Conservation (phyloP, 2,888 invertebrate genomes). For the Drosophila sordidapex region DNA sequence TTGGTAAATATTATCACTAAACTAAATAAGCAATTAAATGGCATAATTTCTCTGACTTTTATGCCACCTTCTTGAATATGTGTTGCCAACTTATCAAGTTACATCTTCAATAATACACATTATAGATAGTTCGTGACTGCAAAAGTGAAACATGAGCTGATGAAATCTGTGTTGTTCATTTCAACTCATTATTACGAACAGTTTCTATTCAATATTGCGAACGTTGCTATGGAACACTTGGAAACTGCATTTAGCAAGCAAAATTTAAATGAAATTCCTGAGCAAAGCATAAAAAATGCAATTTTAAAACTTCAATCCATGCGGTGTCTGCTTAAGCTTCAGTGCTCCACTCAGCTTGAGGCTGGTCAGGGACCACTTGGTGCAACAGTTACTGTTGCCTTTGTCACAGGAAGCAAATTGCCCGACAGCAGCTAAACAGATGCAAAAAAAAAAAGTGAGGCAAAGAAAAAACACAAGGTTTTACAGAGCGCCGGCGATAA, state of each 20-base stretch:
- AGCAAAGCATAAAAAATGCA: constrained; percentile 33
- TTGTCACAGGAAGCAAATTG: constrained; percentile 37
- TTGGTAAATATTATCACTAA: not conserved
- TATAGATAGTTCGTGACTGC: not conserved
- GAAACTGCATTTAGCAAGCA: not conserved
- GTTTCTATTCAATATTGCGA: not conserved
- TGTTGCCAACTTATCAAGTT: not conserved
- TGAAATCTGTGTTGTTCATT: not conserved
- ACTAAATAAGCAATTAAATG: not conserved
- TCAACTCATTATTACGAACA: not conserved
- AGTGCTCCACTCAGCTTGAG: constrained; percentile 15
- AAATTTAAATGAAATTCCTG: constrained; percentile 36
- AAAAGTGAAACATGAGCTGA: not conserved
- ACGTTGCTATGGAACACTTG: not conserved
- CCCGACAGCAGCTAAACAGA: constrained; percentile 24
- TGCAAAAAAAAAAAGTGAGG: constrained; percentile 8
- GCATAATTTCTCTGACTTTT: not conserved
- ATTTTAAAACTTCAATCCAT: constrained; percentile 33
- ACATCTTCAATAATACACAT: not conserved
- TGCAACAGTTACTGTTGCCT: constrained; percentile 46
- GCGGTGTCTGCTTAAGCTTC: constrained; percentile 27
- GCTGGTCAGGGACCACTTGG: constrained; percentile 37
- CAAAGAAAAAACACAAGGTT: constrained; percentile 16
- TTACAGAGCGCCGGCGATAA: constrained; percentile 46
- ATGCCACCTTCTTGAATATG: not conserved